Evolutionary conservation across 1,140 invertebrate species (phyloP), one percentile per base, ranked within the genome.

Genomic region (Heliconius hermathena): DNA sequence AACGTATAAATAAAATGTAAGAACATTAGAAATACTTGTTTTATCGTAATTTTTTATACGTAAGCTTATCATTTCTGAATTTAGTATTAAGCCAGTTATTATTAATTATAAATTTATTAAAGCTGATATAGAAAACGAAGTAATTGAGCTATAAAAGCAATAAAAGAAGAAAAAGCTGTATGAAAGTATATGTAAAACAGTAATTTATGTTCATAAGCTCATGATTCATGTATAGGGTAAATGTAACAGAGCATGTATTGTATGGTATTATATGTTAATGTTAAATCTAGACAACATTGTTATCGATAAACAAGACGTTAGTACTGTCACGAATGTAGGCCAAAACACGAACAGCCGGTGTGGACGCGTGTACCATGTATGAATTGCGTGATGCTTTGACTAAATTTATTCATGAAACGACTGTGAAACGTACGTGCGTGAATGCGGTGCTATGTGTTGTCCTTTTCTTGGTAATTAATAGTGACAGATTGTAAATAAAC

Each of bases 401-500:
- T 75, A 75, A 82, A 82, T 73, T 46, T 73, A 83, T 81, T 81
- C 74, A 82, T 81, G 72, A 77, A 81, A 81, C 79, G 71, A 74
- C 72, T 72, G 80, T 81, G 78, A 49, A 79, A 88, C 86, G 82
- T 86, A 92, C 92, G 87, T 93, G 88, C 82, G 86, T 91, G 85
- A 82, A 84, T 88, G 87, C 84, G 83, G 86, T 87, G 88, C 85
- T 80, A 80, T 84, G 90, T 90, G 85, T 89, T 79, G 86, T 86
- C 87, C 84, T 86, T 87, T 86, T 76, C 87, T 82, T 78, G 80
- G 84, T 86, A 86, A 82, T 87, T 81, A 81, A 84, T 87, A 87
- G 83, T 89, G 85, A 83, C 84, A 85, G 83, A 76, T 88, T 86
- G 89, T 90, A 89, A 92, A 90, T 88, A 91, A 91, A 90, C 85